Conservation (phyloP, 2,113 vertebrate species). For the Chaetops frenatus region DNA sequence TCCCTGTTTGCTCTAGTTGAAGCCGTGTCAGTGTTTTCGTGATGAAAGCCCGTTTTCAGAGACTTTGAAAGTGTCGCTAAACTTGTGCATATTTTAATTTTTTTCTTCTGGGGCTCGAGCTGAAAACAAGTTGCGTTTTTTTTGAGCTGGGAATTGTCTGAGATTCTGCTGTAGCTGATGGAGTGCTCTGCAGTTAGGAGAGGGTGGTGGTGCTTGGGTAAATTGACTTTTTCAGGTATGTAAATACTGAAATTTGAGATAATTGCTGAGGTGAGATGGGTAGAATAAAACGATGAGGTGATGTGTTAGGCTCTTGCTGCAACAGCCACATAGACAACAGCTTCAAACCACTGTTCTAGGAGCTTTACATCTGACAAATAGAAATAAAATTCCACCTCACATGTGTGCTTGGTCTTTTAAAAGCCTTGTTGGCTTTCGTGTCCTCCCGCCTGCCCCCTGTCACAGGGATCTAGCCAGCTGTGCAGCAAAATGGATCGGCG, state of each 20-base stretch:
- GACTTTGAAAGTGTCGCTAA: neutral
- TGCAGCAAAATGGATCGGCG: neutral
- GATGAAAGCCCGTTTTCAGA: slow-evolving; percentile 3
- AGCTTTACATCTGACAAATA: neutral
- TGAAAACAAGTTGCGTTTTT: neutral
- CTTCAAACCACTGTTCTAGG: neutral
- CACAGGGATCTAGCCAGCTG: neutral
- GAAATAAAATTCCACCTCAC: neutral
- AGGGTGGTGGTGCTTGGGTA: neutral
- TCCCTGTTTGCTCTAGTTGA: slow-evolving; percentile 8
- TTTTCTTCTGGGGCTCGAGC: neutral
- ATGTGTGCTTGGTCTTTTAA: neutral
- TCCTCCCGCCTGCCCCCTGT: neutral
- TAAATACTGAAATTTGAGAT: neutral
- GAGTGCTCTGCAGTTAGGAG: neutral
- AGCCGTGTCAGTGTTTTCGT: slow-evolving; percentile 12
- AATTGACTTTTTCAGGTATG: neutral
- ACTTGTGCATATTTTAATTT: neutral
- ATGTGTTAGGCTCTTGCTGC: neutral
- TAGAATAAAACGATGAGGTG: neutral
- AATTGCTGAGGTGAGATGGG: neutral
- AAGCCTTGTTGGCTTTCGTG: neutral
- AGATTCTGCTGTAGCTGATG: neutral
- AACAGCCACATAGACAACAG: neutral
- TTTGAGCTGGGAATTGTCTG: neutral